Base-by-base conservation (phyloP, 2,113 vertebrate genomes). In the Tonatia bakeri region DNA sequence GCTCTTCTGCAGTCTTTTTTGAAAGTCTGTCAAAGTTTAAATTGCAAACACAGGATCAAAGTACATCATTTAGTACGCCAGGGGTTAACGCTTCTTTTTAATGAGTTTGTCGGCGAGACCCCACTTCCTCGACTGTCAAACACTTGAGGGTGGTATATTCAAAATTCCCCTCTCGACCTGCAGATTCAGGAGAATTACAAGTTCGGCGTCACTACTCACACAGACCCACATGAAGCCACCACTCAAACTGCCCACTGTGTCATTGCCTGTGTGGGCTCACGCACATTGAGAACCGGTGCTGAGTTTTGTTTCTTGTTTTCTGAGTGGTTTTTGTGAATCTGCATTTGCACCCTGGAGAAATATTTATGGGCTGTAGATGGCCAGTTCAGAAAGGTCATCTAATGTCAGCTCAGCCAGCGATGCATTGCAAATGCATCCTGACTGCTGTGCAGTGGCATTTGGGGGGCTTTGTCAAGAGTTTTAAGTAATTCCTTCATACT, bases 371-470 rank as follows among this genome's bases (percentile, higher is more conserved):
- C 38, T 61, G 12, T 85, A 56, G 67, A 94, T n/a, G 45, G 77
- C 40, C 73, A 95, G 76, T 96, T 94, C 69, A 87, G 77, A 96
- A 97, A 97, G 95, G 96, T 93, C 89, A 84, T 5, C 59, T 76
- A 85, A 95, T 93, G 94, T 94, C 96, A 97, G 82, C 47, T 77
- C 67, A 45, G 52, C 19, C 76, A 70, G 2, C 1, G 9, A 80
- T 36, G 59, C 56, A 67, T 95, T 90, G 64, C 92, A 95, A 87
- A 94, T 87, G 83, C 86, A 76, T 76, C 28, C 31, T 38, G 26
- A 64, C 45, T 70, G 56, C 16, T 33, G 40, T 50, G 50, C 20
- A 64, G 24, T 67, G 80, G 52, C 84, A 94, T 94, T 90, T 89
- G 36, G 70, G 70, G 50, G 70, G 17, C 11, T 83, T 96, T 94